Percentiles rank a stretch among this genome's conserved stretches.
phyloP scores from a whole-genome alignment of 2,797 vertebrate species.

The Prionace glauca region DNA sequence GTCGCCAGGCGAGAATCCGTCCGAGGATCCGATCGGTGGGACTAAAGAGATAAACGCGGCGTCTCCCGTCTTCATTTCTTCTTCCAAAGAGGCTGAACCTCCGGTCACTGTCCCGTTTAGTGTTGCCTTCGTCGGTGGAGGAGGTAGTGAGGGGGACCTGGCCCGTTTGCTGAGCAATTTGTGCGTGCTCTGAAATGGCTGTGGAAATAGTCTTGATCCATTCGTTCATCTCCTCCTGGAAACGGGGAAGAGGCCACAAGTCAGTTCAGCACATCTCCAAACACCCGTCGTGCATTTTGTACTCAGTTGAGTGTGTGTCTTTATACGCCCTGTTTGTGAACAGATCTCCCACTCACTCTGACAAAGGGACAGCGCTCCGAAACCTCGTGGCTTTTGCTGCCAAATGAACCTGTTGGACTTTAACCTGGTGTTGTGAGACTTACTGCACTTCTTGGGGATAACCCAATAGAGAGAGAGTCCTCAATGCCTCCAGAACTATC shows the following conservation, averaged over 20 bases:
- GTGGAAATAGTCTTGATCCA: constrained; percentile 71
- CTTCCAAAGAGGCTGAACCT: constrained; percentile 71
- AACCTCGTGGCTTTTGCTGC: too few relatives aligned
- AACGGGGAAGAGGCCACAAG: background rate
- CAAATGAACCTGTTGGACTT: too few relatives aligned
- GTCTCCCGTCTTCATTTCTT: constrained; percentile 64
- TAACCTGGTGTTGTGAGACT: too few relatives aligned
- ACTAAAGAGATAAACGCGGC: background rate
- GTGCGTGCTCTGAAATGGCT: constrained; percentile 72
- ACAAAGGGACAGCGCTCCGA: too few relatives aligned
- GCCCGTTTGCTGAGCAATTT: constrained; percentile 72
- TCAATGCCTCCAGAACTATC: background rate
- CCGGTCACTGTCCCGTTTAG: constrained; percentile 59
- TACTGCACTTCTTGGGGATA: background rate
- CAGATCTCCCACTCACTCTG: too few relatives aligned
- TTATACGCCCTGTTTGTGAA: too few relatives aligned
- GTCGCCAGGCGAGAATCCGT: background rate
- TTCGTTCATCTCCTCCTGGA: constrained; percentile 77
- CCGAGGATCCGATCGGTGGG: background rate
- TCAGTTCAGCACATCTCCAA: background rate
- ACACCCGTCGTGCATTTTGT: too few relatives aligned
- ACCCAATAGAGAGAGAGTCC: too few relatives aligned
- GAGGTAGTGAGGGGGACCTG: constrained; percentile 83
- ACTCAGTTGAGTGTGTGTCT: too few relatives aligned
- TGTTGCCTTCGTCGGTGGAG: constrained; percentile 74